A percentile compares a stretch with the other conserved stretches of the same genome.
Evolutionary conservation across 2,113 vertebrate species (phyloP).

Genomic region (Oenanthe melanoleuca): DNA sequence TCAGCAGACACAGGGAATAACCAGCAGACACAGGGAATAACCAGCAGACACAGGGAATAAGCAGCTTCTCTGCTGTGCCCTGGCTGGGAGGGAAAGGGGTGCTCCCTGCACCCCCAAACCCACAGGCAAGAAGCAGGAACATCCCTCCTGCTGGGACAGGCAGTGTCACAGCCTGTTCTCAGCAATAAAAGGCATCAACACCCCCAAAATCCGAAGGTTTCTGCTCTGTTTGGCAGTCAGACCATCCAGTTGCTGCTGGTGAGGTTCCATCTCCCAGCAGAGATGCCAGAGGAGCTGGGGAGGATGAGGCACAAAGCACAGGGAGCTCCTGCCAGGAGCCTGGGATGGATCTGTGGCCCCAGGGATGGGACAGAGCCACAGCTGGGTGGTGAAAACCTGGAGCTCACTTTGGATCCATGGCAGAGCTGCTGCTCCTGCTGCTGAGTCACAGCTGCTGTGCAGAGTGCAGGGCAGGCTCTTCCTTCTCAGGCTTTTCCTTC

Average conservation of each 20-base stretch:
- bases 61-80: not conserved
- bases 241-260: not conserved
- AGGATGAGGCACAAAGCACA: not conserved
- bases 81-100: too few relatives aligned
- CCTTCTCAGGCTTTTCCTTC: not conserved
- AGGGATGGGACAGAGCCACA: not conserved
- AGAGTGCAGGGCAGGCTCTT: fast-evolving
- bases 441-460: not conserved
- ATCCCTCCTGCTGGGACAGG: not conserved
- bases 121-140: not conserved
- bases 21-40: not conserved
- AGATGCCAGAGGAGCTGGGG: not conserved
- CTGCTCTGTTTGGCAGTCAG: not conserved
- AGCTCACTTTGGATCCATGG: not conserved
- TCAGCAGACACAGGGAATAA: too few relatives aligned
- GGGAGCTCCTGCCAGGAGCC: not conserved
- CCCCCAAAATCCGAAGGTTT: not conserved
- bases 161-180: not conserved
- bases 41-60: not conserved
- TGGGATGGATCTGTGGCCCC: not conserved
- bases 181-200: not conserved
- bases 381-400: not conserved
- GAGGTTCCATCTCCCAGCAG: not conserved
- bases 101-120: not conserved
- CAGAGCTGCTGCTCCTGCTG: not conserved